Evolutionary conservation across 1,140 invertebrate genomes (phyloP).

Genomic region (Lasioglossum albipes): DNA sequence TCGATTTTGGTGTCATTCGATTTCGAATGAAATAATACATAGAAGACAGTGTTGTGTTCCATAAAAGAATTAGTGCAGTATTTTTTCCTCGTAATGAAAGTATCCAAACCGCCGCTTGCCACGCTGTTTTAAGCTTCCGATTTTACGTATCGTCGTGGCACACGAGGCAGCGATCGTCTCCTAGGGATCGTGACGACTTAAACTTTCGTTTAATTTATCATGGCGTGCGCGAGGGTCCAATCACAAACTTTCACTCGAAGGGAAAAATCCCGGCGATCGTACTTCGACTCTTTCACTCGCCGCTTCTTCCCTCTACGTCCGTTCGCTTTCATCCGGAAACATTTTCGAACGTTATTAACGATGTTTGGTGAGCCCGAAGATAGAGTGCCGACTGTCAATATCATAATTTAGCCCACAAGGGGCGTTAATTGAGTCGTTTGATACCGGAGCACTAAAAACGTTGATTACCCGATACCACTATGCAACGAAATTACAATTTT

Average conservation of each 20-base stretch:
- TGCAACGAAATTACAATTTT: too few relatives aligned
- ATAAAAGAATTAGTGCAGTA: too few relatives aligned
- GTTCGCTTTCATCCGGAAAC: constrained; percentile 39
- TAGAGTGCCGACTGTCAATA: not conserved
- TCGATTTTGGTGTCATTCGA: too few relatives aligned
- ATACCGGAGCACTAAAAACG: too few relatives aligned
- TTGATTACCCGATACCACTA: too few relatives aligned
- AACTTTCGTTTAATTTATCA: constrained; percentile 68
- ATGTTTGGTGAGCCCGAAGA: not conserved
- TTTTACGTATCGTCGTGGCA: constrained; percentile 30
- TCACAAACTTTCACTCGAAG: constrained; percentile 70
- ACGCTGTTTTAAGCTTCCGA: too few relatives aligned
- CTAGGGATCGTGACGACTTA: constrained; percentile 63
- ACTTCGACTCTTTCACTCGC: constrained; percentile 19
- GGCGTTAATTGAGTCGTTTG: too few relatives aligned
- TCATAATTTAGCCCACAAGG: not conserved
- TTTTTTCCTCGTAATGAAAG: too few relatives aligned
- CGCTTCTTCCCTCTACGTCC: not conserved
- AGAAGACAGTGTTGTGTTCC: too few relatives aligned
- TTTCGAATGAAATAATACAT: too few relatives aligned
- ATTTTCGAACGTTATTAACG: constrained; percentile 32
- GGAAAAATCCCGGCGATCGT: constrained; percentile 54
- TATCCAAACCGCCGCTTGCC: too few relatives aligned
- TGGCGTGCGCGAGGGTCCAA: constrained; percentile 54
- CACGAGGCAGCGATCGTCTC: constrained; percentile 58